These are phyloP conservation scores for Erannis defoliaria DNA, from an alignment of 2,888 invertebrate genomes.

Conservation along the genomic window DNA sequence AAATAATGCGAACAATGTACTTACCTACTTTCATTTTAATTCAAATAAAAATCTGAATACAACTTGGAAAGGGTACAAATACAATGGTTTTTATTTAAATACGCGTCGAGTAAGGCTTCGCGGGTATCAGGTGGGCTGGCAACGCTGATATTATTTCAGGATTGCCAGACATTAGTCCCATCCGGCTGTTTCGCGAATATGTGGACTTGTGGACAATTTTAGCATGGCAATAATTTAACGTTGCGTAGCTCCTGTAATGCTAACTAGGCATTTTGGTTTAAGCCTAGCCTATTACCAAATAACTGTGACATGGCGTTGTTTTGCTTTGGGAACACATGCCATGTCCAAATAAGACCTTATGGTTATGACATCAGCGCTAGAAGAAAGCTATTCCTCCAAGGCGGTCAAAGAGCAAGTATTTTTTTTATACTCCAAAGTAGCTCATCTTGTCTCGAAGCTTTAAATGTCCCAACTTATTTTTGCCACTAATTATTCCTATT, in stretches of 20 bases:
- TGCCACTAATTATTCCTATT: no score
- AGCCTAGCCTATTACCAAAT: no score
- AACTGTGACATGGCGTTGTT: background rate
- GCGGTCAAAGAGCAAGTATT: no score
- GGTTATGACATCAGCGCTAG: no score
- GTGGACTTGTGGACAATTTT: constrained; percentile 14
- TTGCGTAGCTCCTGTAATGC: background rate
- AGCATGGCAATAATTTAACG: constrained; percentile 10
- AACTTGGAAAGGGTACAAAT: constrained; percentile 19
- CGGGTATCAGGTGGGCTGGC: constrained; percentile 44
- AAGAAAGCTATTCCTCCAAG: no score
- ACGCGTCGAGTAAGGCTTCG: constrained; percentile 45
- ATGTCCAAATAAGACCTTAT: no score
- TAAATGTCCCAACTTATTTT: no score
- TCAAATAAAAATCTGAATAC: constrained; percentile 31
- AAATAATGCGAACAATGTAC: constrained; percentile 22
- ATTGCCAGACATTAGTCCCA: constrained; percentile 54
- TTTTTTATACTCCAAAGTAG: no score
- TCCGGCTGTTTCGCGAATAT: constrained; percentile 45
- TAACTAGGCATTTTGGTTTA: background rate
- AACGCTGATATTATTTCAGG: constrained; percentile 26
- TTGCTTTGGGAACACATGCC: no score
- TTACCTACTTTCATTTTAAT: constrained; percentile 27
- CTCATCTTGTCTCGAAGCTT: no score
- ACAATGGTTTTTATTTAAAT: constrained; percentile 55